phyloP scores from a whole-genome alignment of 2,888 invertebrate genomes.

The Dryadula phaetusa region DNA sequence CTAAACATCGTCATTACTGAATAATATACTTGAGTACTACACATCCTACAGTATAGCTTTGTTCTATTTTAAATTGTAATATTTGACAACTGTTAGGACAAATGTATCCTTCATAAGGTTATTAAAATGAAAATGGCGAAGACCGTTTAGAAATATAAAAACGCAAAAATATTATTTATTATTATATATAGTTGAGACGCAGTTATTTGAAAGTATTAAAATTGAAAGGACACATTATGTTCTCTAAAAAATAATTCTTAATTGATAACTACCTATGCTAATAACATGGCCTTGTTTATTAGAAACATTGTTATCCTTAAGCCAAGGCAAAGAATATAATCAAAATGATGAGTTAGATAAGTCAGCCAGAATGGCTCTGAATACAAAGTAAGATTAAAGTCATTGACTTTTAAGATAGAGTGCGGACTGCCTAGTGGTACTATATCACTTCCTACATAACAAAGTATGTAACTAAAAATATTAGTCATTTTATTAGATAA shows the following conservation, averaged over 20 bases:
- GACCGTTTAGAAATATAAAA: no score
- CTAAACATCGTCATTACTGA: no score
- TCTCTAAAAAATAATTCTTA: background rate
- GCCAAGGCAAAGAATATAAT: conserved; percentile 43
- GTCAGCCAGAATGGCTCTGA: conserved; percentile 23
- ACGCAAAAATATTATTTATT: no score
- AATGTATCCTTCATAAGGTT: no score
- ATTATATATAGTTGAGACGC: no score
- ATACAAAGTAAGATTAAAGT: conserved; percentile 45
- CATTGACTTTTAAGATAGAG: conserved; percentile 31
- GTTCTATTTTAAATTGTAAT: no score
- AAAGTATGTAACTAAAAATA: background rate
- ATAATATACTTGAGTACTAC: no score
- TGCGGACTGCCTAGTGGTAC: background rate
- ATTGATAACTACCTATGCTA: conserved; percentile 5
- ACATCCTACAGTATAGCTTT: no score
- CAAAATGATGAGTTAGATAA: conserved; percentile 30
- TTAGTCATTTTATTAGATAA: no score
- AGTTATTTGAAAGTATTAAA: background rate
- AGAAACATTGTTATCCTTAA: conserved; percentile 35
- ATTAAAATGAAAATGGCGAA: no score
- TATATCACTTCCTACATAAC: conserved; percentile 16
- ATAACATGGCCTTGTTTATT: background rate
- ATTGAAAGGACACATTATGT: no score
- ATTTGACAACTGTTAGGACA: no score